These are phyloP conservation scores for Armadillidium nasatum DNA, from an alignment of 1,140 invertebrate genomes.

Conservation along the genomic window DNA sequence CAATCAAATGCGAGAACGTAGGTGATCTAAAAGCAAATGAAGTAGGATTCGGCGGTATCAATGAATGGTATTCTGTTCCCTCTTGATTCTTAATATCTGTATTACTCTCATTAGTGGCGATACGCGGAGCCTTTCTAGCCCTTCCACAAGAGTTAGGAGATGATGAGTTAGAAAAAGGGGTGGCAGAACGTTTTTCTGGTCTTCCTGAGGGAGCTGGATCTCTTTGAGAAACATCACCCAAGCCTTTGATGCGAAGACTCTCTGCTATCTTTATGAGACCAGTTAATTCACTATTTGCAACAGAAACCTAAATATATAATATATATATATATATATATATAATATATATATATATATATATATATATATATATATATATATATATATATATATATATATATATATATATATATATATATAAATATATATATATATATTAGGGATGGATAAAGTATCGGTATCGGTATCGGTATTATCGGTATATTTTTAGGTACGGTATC, in stretches of 20 bases:
- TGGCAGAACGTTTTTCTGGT: conserved; percentile 35
- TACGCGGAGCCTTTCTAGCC: conserved; percentile 31
- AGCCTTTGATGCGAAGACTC: conserved; percentile 74
- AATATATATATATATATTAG: too few species aligned
- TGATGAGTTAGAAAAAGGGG: conserved; percentile 34
- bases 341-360: not conserved
- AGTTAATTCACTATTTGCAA: conserved; percentile 82
- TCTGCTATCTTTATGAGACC: conserved; percentile 75
- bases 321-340: not conserved
- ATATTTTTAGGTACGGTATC: too few species aligned
- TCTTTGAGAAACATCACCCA: conserved; percentile 68
- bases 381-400: too few species aligned
- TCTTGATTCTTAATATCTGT: conserved; percentile 31
- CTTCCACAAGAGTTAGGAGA: conserved; percentile 29
- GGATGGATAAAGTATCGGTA: too few species aligned
- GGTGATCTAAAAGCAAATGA: conserved; percentile 24
- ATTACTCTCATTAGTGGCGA: conserved; percentile 24
- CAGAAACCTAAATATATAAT: conserved; percentile 65
- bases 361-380: too few species aligned
- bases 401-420: too few species aligned
- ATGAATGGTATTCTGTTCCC: conserved; percentile 29
- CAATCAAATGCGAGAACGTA: not conserved
- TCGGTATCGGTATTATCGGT: too few species aligned
- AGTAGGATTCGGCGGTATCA: conserved; percentile 33
- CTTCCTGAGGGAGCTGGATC: conserved; percentile 24